Evolutionary conservation across 1,140 invertebrate species (phyloP), one percentile per base, ranked within the genome.

Genomic region (Danaus melanippus): DNA sequence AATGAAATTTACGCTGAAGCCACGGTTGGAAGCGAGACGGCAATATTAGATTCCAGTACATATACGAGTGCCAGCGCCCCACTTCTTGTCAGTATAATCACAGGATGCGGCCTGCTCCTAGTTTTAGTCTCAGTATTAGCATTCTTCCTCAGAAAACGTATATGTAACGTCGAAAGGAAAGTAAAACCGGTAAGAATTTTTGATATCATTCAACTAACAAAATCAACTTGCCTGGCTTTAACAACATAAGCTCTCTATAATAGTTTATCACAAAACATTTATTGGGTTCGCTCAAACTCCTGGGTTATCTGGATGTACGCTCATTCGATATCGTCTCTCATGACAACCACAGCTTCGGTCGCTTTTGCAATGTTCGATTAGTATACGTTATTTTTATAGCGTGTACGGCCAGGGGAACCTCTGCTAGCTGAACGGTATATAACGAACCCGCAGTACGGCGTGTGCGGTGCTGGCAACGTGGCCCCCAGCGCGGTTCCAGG

Each of bases 381-480:
- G 67, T 62, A 64, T 69, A 64, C 64, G 53, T 74, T 73, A 66
- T 73, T 54, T 69, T 82, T 77, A 56, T 81, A 86, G 84, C 84
- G 81, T 69, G 68, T 81, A 68, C 80, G 80, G 59, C 84, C 86
- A 46, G 86, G 84, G 66, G 87, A 87, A 71, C 86, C 93, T 46
- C 79, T 94, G 39, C 84, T 92, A 58, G 89, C 91, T 49, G 92
- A 94, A 76, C 88, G 93, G 67, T 94, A 93, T 78, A 91, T 92
- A 55, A 89, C 91, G 62, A 94, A 94, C 87, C 93, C 93, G 42
- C 92, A 93, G 84, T 95, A 95, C 82, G 91, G 91, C 40, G 76
- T 84, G 53, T 84, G 76, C 65, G 78, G 79, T 17, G 74, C 74
- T 15, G 46, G 86, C 87, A 15, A 53, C 55, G 42, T 51, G 8